Percentiles rank a stretch among this genome's conserved stretches.
Conservation (phyloP, 2,113 vertebrate genomes). For the Calyptommatus sinebrachiatus region DNA sequence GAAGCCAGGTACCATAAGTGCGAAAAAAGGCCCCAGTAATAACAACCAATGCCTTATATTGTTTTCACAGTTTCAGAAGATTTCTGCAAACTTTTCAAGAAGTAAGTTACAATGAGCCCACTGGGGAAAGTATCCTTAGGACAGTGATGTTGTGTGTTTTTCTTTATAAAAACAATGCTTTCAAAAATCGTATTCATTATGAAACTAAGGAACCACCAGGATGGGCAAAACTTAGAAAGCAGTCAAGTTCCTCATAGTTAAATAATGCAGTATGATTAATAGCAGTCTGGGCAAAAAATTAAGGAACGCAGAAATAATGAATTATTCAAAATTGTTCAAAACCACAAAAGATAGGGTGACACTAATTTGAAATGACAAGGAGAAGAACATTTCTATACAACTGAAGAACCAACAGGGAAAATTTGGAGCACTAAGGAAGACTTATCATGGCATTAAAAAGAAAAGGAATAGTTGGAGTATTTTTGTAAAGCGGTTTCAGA, state of each 20-base stretch:
- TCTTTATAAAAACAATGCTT: neutral
- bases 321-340: conserved; percentile 25
- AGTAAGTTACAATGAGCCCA: neutral
- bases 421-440: neutral
- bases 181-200: accelerated
- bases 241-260: neutral
- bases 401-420: neutral
- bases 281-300: neutral
- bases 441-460: neutral
- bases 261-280: conserved; percentile 14
- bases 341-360: conserved; percentile 6
- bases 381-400: conserved; percentile 14
- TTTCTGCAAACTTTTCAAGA: neutral
- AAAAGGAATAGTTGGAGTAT: neutral
- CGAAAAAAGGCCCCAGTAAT: too few relatives aligned
- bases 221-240: neutral
- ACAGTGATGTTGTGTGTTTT: neutral
- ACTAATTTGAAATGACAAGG: conserved; percentile 26
- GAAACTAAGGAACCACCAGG: neutral
- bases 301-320: conserved; percentile 10
- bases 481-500: neutral
- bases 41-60: too few relatives aligned
- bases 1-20: too few relatives aligned
- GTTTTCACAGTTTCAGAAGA: too few relatives aligned
- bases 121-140: neutral